Conservation (phyloP, 2,888 invertebrate genomes). For the Helleia helle region DNA sequence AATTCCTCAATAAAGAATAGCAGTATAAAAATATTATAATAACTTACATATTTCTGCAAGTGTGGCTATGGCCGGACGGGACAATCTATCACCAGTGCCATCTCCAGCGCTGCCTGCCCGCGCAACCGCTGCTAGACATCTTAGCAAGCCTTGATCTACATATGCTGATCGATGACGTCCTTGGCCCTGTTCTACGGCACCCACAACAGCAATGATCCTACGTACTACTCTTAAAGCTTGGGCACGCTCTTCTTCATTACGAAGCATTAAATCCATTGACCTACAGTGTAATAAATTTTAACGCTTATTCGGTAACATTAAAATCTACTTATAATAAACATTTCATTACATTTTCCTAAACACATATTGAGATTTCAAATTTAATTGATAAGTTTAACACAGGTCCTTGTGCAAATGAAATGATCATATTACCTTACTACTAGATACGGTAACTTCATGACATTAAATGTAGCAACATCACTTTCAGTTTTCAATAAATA, state of each 20-base stretch:
- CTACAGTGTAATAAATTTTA: too few relatives aligned
- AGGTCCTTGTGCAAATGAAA: too few relatives aligned
- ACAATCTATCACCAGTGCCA: conserved; percentile 81
- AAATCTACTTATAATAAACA: too few relatives aligned
- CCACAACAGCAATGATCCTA: conserved; percentile 55
- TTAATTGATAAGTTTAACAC: too few relatives aligned
- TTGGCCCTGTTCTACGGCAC: conserved; percentile 77
- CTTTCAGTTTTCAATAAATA: conserved; percentile 86
- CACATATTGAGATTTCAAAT: too few relatives aligned
- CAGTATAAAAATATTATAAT: neutral
- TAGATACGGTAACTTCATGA: conserved; percentile 87
- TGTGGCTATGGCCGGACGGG: conserved; percentile 89
- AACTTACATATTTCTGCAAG: conserved; percentile 88
- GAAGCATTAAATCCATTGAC: conserved; percentile 90
- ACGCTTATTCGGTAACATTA: too few relatives aligned
- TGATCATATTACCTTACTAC: conserved; percentile 78
- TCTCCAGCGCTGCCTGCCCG: conserved; percentile 84
- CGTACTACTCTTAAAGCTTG: conserved; percentile 92
- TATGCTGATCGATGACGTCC: conserved; percentile 77
- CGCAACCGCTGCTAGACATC: conserved; percentile 87
- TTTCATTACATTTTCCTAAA: too few relatives aligned
- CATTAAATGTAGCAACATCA: conserved; percentile 85
- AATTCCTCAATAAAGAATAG: neutral
- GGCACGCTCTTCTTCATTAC: conserved; percentile 93
- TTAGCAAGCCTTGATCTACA: conserved; percentile 84